phyloP scores from a whole-genome alignment of 2,113 vertebrate species.

The Pterocles burchelli region DNA sequence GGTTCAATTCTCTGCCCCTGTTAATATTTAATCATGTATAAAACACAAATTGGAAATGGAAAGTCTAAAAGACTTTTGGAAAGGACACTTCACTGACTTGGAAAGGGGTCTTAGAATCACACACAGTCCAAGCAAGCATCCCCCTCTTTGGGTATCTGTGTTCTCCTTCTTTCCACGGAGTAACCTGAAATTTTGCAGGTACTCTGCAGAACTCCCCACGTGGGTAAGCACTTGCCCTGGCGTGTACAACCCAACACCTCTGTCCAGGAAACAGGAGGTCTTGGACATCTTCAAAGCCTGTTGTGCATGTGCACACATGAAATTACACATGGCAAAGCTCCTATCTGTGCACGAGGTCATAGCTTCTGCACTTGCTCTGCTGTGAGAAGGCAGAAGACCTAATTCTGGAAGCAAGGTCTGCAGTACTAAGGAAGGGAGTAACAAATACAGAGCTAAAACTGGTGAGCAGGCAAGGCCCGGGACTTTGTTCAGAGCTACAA shows the following conservation, averaged over 20 bases:
- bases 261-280: background rate
- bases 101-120: background rate
- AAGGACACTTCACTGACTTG: background rate
- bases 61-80: background rate
- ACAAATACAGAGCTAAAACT: background rate
- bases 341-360: fast-evolving
- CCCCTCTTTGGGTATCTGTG: background rate
- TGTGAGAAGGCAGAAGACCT: background rate
- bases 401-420: background rate
- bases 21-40: background rate
- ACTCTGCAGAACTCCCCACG: fast-evolving
- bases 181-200: background rate
- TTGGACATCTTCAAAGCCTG: background rate
- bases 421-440: background rate
- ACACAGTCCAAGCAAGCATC: background rate
- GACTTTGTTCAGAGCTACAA: background rate
- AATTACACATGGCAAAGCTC: background rate
- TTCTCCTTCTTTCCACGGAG: background rate
- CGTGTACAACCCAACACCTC: fast-evolving
- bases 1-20: background rate
- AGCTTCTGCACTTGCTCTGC: background rate
- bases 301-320: too few species aligned
- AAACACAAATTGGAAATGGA: background rate
- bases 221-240: background rate
- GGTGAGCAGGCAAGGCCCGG: background rate